Conservation (phyloP, 2,888 invertebrate genomes). For the Bibio marci region DNA sequence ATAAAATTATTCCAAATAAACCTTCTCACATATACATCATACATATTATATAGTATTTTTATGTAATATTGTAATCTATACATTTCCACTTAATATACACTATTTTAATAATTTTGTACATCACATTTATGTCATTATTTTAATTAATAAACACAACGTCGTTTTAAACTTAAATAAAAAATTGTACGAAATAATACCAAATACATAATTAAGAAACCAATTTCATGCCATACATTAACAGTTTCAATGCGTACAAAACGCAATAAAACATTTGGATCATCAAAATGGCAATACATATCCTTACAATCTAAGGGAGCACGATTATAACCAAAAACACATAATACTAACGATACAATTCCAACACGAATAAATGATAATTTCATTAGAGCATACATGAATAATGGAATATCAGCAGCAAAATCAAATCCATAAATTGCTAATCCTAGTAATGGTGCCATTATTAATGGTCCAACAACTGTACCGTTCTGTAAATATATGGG, state of each 20-base stretch:
- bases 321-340: constrained; percentile 44
- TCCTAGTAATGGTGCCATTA: constrained; percentile 48
- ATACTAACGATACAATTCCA: constrained; percentile 42
- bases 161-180: constrained; percentile 38
- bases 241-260: constrained; percentile 40
- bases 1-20: too few relatives aligned
- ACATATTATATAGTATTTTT: too few relatives aligned
- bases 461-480: constrained; percentile 45
- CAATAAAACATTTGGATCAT: constrained; percentile 42
- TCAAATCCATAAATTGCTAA: constrained; percentile 52
- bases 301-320: constrained; percentile 37
- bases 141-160: constrained; percentile 30
- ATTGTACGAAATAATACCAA: constrained; percentile 38
- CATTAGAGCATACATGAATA: constrained; percentile 42
- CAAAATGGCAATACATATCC: constrained; percentile 46
- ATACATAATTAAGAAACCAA: constrained; percentile 33
- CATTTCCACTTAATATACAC: too few relatives aligned
- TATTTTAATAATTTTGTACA: too few relatives aligned
- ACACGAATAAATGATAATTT: constrained; percentile 48
- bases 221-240: constrained; percentile 38
- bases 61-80: too few relatives aligned
- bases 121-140: constrained; percentile 5
- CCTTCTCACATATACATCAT: too few relatives aligned
- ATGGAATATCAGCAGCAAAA: constrained; percentile 44
- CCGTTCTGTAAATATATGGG: constrained; percentile 38